Evolutionary conservation across 2,113 vertebrate species (phyloP), one percentile per base, ranked within the genome.

Genomic region (Callopanchax toddi): DNA sequence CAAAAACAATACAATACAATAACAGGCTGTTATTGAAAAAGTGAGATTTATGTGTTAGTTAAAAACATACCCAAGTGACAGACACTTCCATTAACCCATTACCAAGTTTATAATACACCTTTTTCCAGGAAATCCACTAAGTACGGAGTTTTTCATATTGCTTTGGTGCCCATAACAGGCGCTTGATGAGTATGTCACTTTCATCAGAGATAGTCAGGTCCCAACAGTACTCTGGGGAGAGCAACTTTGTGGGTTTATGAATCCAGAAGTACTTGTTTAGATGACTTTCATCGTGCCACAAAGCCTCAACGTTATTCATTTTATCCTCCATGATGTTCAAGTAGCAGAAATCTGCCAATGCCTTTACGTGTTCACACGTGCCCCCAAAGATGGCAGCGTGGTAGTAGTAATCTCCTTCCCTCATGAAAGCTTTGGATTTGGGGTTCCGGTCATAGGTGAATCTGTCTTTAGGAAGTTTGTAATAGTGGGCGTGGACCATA

Each of bases 261-360:
- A 90, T 34, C 86, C 86, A 91, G 18, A 92, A 86, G 86, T 87
- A 92, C 65, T 90, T 93, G 76, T 92, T 93, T 5, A 94, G 89
- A 59, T 94, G 92, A 68, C 93, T 94, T 71, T 94, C 91, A 13
- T 94, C 92, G 0, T 93, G 93, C 93, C 93, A 94, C 21, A 68
- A 62, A 2, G 91, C 93, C 78, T 93, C 92, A 20, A 94, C 54
- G 2, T 77, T 29, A 1, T 82, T 86, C 20, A 15, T 1, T 23
- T 85, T 89, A 82, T 93, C 93, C 77, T 32, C 54, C 71, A 53
- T 52, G 71, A 87, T 86, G 26, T 15, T 66, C 11, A 2, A 26
- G 22, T 76, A 77, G 59, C 92, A 93, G 44, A 61, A 55, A 0
- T 81, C 82, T 0, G 86, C 82, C 40, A 93, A 37, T 18, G 20